Evolutionary conservation across 2,113 vertebrate species (phyloP), one percentile per base, ranked within the genome.

Genomic region (Poeciliopsis occidentalis): DNA sequence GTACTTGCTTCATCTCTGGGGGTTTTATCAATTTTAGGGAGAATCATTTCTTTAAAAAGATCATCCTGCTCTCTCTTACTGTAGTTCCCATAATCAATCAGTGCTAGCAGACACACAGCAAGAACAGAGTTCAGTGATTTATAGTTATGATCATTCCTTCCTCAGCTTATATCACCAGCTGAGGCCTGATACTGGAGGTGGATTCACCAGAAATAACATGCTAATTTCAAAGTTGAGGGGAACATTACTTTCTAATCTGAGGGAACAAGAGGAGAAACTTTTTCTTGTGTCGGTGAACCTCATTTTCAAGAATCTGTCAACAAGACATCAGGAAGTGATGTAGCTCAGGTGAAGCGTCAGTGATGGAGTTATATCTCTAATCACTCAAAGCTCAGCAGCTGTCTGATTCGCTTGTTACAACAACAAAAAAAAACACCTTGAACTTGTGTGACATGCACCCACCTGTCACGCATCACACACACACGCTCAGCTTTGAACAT

Each of bases 131-230:
- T 66, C 71, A 24, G 71, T 91, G 88, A 90, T 91, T 90, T 89
- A 90, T 86, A 83, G 76, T 80, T 60, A 65, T 86, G 83, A 89
- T 87, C 85, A 90, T 87, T 78, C 70, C 83, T 83, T 57, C 69
- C 62, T 22, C 73, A 67, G 80, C 71, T 85, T 67, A 73, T 84
- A 89, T 84, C 84, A 75, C 69, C 72, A 90, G 88, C 88, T 92
- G 90, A 74, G 87, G 60, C 79, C 79, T 71, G 69, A 84, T 73
- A 73, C 75, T 37, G 68, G 64, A 65, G 67, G 26, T 34, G 74
- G 66, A 71, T 77, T 78, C 62, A 27, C 51, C 29, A 60, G 76
- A 87, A 86, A 88, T 85, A 79, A 79, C 60, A 88, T 80, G 68
- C 77, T 89, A 84, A 91, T 88, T 32, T 72, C 62, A 84, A 88